Evolutionary conservation across 2,113 vertebrate species (phyloP), one percentile per base, ranked within the genome.

Genomic region (Sarotherodon lohbergeri): DNA sequence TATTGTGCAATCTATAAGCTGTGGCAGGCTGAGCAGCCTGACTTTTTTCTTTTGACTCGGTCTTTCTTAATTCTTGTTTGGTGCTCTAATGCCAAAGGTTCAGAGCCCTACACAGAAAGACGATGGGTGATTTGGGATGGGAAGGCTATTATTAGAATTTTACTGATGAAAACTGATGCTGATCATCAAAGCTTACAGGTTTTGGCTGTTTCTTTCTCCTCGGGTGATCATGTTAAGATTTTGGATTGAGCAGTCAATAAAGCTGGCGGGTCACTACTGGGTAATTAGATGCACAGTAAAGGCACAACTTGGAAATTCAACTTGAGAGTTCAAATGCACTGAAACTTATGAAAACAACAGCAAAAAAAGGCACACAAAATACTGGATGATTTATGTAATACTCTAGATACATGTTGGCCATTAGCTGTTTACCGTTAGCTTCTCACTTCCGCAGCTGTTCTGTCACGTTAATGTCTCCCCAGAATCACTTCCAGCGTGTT

Each of bases 1-100:
- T 90, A 86, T 83, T 87, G 84, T 81, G 78, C 50, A 85, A 59
- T 52, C 79, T 66, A 71, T 85, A 61, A 87, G 76, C 85, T 66
- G 22, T 78, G 63, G 63, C 57, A 66, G 81, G 39, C 63, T 52
- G 12, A 73, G 78, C 80, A 55, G 81, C 82, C 84, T 80, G 81
- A 88, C 43, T 56, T 83, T 83, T 81, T 22, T 80, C 46, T 63
- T 85, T 78, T 81, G 66, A 63, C 55, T 81, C 57, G 1, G n/a
- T 29, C 55, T 86, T 66, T 85, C 2, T 50, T 50, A 1, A 29
- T 71, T 87, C 52, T 86, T 78, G n/a, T 57, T 34, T 83, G 86
- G 54, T 34, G 39, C 48, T 66, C 24, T 1, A 78, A 1, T 17
- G 27, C 11, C 71, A 12, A 16, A 29, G 27, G 17, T 27, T n/a